Conservation (phyloP, 64 coral and sea anemone genomes). For the Pachyseris speciosa region DNA sequence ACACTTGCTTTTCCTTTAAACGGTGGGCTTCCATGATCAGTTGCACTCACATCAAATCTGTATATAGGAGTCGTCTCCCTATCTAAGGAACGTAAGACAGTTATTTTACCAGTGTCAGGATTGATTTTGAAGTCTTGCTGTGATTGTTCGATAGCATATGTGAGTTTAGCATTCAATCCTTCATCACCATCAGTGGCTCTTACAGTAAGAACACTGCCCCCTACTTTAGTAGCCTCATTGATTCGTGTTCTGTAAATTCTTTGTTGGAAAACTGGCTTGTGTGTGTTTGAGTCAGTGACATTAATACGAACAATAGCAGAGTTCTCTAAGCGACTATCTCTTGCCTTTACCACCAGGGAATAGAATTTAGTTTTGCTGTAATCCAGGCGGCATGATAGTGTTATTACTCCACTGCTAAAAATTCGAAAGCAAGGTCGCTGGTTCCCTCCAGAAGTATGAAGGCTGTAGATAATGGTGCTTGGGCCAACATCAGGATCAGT, state of each 20-base stretch:
- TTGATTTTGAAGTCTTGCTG: conserved; percentile 68
- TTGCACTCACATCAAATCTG: conserved; percentile 76
- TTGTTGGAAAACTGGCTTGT: conserved; percentile 71
- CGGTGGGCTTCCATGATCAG: conserved; percentile 80
- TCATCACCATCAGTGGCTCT: conserved; percentile 81
- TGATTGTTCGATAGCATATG: conserved; percentile 67
- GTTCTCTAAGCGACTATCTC: conserved; percentile 70
- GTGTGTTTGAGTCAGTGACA: conserved; percentile 85
- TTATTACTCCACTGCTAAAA: conserved; percentile 58
- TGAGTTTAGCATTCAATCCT: conserved; percentile 86
- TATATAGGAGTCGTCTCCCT: conserved; percentile 60
- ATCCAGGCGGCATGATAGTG: conserved; percentile 71
- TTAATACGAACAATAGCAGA: conserved; percentile 78
- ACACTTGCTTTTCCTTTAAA: conserved; percentile 70
- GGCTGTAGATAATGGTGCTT: conserved; percentile 58
- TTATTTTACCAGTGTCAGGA: conserved; percentile 70
- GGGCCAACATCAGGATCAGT: conserved; percentile 77
- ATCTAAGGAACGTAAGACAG: conserved; percentile 58
- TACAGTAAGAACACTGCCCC: conserved; percentile 66
- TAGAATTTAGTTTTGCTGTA: conserved; percentile 80
- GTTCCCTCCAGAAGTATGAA: conserved; percentile 25
- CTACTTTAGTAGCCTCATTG: conserved; percentile 66
- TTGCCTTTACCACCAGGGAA: conserved; percentile 65
- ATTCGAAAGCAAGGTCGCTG: conserved; percentile 85
- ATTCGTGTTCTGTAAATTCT: conserved; percentile 60